phyloP scores from a whole-genome alignment of 1,140 invertebrate species.

The Drosophila sulfurigaster region DNA sequence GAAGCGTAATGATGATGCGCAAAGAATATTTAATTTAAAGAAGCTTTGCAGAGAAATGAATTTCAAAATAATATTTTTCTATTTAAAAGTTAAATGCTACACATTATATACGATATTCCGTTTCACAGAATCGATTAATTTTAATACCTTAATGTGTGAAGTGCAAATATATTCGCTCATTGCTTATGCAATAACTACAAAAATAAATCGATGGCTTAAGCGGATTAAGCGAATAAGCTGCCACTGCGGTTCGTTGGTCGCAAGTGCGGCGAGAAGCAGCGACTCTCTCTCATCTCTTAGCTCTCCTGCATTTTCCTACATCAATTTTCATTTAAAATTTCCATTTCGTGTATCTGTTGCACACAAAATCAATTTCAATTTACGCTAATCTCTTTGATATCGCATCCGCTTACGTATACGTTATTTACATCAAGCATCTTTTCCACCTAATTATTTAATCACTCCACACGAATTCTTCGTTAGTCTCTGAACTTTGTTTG shows the following conservation, averaged over 20 bases:
- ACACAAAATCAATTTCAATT: conserved; percentile 61
- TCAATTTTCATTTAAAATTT: conserved; percentile 56
- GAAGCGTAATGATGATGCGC: too few relatives aligned
- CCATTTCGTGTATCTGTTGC: conserved; percentile 22
- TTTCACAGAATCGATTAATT: background rate
- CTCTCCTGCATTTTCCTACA: conserved; percentile 26
- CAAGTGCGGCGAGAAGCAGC: background rate
- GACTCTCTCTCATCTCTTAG: background rate
- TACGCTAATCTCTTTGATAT: conserved; percentile 50
- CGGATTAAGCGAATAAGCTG: conserved; percentile 31
- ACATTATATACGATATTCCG: too few relatives aligned
- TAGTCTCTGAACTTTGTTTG: background rate
- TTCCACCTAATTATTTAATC: conserved; percentile 24
- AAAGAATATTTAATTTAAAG: too few relatives aligned
- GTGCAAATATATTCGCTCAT: conserved; percentile 15
- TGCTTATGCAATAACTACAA: conserved; percentile 36
- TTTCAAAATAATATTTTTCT: too few relatives aligned
- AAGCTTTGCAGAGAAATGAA: too few relatives aligned
- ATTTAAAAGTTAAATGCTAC: too few relatives aligned
- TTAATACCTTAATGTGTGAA: conserved; percentile 19
- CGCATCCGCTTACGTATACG: background rate
- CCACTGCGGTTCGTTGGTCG: background rate
- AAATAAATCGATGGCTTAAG: conserved; percentile 52
- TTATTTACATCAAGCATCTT: conserved; percentile 15
- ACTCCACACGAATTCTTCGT: background rate